Conservation (phyloP, 2,888 invertebrate genomes). For the Buathra laborator region DNA sequence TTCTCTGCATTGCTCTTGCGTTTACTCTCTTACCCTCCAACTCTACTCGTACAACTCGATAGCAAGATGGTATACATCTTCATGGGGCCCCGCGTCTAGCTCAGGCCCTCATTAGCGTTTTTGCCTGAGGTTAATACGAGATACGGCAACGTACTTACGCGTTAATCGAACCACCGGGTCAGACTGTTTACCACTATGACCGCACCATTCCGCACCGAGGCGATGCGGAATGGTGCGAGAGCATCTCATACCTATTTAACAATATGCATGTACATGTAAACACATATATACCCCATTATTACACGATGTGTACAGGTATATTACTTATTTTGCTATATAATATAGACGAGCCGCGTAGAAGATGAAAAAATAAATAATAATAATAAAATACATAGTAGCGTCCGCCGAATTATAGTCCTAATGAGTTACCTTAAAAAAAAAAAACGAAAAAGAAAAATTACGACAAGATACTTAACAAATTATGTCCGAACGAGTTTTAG, state of each 20-base stretch:
- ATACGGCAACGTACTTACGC: constrained; percentile 71
- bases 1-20: constrained; percentile 51
- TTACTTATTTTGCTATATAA: neutral
- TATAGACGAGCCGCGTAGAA: neutral
- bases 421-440: constrained; percentile 56
- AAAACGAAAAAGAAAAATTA: neutral
- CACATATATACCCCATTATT: neutral
- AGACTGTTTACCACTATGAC: constrained; percentile 63
- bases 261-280: neutral
- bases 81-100: constrained; percentile 66
- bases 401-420: constrained; percentile 48
- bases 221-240: neutral
- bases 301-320: neutral
- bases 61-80: constrained; percentile 65
- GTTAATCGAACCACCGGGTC: constrained; percentile 71
- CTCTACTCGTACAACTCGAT: constrained; percentile 25
- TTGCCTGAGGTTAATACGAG: constrained; percentile 71
- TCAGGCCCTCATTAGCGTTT: constrained; percentile 71
- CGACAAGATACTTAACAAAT: constrained; percentile 53
- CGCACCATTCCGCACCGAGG: constrained; percentile 40
- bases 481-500: constrained; percentile 42
- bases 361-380: neutral
- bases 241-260: constrained; percentile 5
- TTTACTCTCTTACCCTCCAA: constrained; percentile 44
- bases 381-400: constrained; percentile 24